Evolutionary conservation across 2,113 vertebrate genomes (phyloP), one percentile per base, ranked within the genome.

Genomic region (Grammomys surdaster): DNA sequence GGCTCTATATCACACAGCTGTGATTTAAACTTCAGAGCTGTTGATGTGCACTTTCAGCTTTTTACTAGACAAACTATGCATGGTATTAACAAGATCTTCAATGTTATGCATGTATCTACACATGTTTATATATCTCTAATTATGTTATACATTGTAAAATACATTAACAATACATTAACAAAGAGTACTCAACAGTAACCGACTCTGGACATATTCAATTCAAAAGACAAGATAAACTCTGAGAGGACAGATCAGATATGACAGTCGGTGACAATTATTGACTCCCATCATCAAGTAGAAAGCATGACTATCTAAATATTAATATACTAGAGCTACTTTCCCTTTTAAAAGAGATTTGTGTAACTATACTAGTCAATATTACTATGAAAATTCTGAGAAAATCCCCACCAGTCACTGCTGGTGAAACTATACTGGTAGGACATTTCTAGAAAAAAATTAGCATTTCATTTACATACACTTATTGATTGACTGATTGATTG

Each of bases 91-190:
- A 69, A 31, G 54, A 54, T 0, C 73, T 51, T 54, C 1, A 82
- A 3, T 19, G n/a, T 3, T 72, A 77, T 24, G 8, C 43, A 7
- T 46, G 6, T 54, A 5, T 54, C 8, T 65, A 36, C 63, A 72
- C 69, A 88, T 58, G 31, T 16, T 43, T 85, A 43, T 56, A 14
- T 65, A 26, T 43, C 28, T 90, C 69, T 54, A 93, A 88, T 14
- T 80, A 75, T 5, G 77, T 28, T 40, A 67, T 1, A 40, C 3
- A 51, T 40, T 28, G 43, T 82, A 82, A 56, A 80, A 51, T 20
- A 91, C 40, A 92, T 51, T 73, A 86, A 69, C 22, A 80, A 51
- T 20, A 91, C 40, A 92, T 51, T 73, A 86, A 69, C 22, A 90
- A 28, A 43, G 54, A 75, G 10, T 70, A 24, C 20, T 28, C 28